Base-by-base conservation (phyloP, 2,113 vertebrate species). In the Gymnocephalus cernua region DNA sequence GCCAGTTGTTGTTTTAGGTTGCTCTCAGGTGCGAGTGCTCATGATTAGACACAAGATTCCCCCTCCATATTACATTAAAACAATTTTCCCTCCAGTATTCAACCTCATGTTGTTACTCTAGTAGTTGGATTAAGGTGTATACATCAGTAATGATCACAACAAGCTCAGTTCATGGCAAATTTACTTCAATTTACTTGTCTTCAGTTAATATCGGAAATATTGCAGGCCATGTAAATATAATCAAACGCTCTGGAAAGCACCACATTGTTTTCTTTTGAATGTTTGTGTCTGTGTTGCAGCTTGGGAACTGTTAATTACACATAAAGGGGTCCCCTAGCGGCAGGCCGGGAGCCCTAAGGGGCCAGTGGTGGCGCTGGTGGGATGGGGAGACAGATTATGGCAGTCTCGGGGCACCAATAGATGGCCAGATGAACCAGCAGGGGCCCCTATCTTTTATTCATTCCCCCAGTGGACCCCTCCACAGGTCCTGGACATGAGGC, bases 401-500 rank as follows among this genome's bases (percentile, higher is more conserved):
- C 84, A 92, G 94, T 96, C 95, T 95, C 94, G 88, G 95, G 96
- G 95, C 94, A 96, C 94, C 94, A 96, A 96, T 97, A 97, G 96
- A 95, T 86, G 93, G 93, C 93, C 95, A 95, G 94, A 96, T 95
- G 95, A 95, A 94, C 95, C 97, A 96, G 95, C 94, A 95, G 96
- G 95, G 96, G 95, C 62, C 92, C 93, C 95, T 80, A 90, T 93
- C 88, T 91, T 92, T 92, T 94, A 93, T 94, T 94, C 92, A 93
- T 93, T 87, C 87, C 84, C 91, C 88, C 91, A 87, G 90, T 82
- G 91, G 91, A 91, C 91, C 86, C 57, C 65, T 79, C 86, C 71
- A 89, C 87, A 89, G 84, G 90, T 91, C 82, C 67, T 67, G 76
- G 54, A 86, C 85, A 83, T 84, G 85, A 90, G 80, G 82, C 77